Base-by-base conservation (phyloP, 2,888 invertebrate species). In the Cremastinae sp. region DNA sequence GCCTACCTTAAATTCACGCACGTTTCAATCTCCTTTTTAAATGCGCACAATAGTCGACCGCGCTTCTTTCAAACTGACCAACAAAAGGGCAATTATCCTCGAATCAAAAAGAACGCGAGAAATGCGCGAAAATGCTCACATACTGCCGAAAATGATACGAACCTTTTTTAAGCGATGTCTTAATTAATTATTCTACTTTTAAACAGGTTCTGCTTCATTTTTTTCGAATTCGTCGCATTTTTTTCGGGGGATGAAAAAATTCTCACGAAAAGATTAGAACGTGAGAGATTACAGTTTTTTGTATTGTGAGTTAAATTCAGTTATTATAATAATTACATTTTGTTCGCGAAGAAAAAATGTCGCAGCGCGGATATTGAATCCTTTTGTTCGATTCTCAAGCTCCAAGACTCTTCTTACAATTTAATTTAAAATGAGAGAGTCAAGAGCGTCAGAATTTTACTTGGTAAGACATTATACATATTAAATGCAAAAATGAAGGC, bases 31-130 rank as follows among this genome's bases (percentile, higher is more conserved):
- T 20, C 58, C 20, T 41, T 16, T 7, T 56, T 18, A 51, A 65
- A 68, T 79, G 74, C 73, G 75, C 65, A n/a, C 45, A 14, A 43
- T 16, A 5, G 35, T 45, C 66, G 28, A 35, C 56, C 14, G 16
- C 39, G 37, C 39, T 37, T 22, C 53, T 12, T 71, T 75, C 78
- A 81, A 82, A 81, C 82, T 82, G 80, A 84, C 82, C 83, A 86
- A 86, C 85, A 84, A 85, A 84, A 83, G 77, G 80, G 78, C 83
- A 84, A 84, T 83, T 85, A 84, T 81, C 61, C 78, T 68, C 73
- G 62, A 73, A 55, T 68, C 59, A n/a, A n/a, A 62, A 56, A 49
- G 58, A 58, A 55, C 51, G 70, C 47, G 62, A 58, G n/a, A 51
- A 53, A 58, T 56, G 56, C 51, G 45, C 62, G 37, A 65, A 72